These are phyloP conservation scores for Camponotus fellah DNA, from an alignment of 2,888 invertebrate genomes.

Conservation along the genomic window DNA sequence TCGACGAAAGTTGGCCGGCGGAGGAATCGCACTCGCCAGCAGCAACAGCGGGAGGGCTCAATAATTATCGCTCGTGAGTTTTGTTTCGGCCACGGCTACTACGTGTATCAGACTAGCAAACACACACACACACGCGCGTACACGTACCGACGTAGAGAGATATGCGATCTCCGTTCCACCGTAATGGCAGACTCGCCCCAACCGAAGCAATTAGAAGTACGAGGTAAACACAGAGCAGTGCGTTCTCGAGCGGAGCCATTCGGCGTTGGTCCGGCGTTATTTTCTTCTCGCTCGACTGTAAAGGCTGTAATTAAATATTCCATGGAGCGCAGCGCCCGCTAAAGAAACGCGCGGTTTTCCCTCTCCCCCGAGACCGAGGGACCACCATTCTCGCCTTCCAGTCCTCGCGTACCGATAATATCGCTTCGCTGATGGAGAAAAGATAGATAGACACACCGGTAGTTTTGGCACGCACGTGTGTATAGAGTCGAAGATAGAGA, in stretches of 20 bases:
- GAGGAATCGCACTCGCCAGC: conserved; percentile 50
- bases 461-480: conserved; percentile 63
- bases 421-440: conserved; percentile 69
- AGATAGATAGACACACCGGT: conserved; percentile 73
- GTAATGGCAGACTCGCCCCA: conserved; percentile 78
- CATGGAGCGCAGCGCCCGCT: conserved; percentile 67
- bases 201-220: conserved; percentile 84
- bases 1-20: conserved; percentile 36
- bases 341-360: conserved; percentile 58
- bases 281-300: conserved; percentile 79
- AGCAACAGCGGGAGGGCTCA: conserved; percentile 59
- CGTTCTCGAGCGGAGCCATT: conserved; percentile 70
- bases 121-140: conserved; percentile 50
- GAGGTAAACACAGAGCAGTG: conserved; percentile 84
- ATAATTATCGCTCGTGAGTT: conserved; percentile 76
- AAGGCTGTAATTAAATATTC: conserved; percentile 84
- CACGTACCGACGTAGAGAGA: conserved; percentile 63
- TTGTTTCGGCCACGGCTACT: conserved; percentile 62
- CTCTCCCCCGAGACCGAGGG: conserved; percentile 16
- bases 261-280: conserved; percentile 77
- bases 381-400: conserved; percentile 30
- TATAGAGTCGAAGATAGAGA: conserved; percentile 58
- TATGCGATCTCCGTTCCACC: conserved; percentile 72
- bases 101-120: conserved; percentile 24
- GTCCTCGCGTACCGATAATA: conserved; percentile 42